Conservation (phyloP, 2,113 vertebrate species). For the Ptyas mucosa region DNA sequence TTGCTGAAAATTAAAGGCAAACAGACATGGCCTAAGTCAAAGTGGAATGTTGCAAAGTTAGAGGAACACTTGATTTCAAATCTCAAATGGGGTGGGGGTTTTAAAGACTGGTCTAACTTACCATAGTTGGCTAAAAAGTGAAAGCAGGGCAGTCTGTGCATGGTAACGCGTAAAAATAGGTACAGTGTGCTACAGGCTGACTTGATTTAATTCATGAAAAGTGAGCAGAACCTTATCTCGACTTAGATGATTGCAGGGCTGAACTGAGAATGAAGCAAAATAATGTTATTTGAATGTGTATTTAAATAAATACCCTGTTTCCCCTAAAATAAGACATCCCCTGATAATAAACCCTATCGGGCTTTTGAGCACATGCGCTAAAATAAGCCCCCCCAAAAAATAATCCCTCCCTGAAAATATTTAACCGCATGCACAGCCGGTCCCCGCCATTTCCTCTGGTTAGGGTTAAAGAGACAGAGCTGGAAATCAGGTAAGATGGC, state of each 20-base stretch:
- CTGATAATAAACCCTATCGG: no score
- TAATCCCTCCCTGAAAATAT: no score
- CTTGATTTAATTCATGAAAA: not conserved
- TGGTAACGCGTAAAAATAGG: not conserved
- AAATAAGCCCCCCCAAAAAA: no score
- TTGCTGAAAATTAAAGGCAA: not conserved
- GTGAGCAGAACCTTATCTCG: not conserved
- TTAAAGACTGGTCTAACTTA: not conserved
- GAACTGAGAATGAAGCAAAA: not conserved
- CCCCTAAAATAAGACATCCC: no score
- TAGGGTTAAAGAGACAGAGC: no score
- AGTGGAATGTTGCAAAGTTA: not conserved
- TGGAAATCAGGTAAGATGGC: no score
- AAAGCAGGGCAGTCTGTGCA: not conserved
- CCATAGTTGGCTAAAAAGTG: not conserved
- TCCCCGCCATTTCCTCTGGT: no score
- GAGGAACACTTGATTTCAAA: not conserved
- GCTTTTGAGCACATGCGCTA: no score
- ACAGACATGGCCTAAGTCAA: not conserved
- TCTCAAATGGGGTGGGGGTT: not conserved
- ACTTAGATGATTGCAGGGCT: not conserved
- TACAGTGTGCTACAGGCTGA: not conserved
- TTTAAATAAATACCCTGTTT: not conserved
- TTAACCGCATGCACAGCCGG: no score
- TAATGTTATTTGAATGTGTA: not conserved